These are phyloP conservation scores for Lipotes vexillifer DNA, from an alignment of 2,113 vertebrate genomes.

Conservation along the genomic window DNA sequence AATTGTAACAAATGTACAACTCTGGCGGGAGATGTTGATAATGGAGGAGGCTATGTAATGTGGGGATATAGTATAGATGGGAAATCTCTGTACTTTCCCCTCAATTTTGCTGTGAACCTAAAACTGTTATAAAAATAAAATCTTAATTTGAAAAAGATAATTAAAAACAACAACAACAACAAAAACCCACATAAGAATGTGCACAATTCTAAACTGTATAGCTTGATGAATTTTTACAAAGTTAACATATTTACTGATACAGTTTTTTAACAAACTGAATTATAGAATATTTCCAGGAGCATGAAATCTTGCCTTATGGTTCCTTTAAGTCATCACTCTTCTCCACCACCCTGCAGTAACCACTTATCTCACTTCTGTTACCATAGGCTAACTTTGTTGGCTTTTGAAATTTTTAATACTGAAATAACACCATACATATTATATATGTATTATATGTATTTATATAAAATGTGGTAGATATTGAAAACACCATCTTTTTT, in stretches of 20 bases:
- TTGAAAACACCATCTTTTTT: not conserved
- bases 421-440: not conserved
- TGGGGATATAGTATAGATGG: not conserved
- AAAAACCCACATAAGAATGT: not conserved
- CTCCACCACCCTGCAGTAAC: not conserved
- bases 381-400: not conserved
- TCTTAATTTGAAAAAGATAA: not conserved
- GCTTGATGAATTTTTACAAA: not conserved
- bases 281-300: not conserved
- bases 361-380: not conserved
- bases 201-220: not conserved
- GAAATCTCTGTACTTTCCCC: not conserved
- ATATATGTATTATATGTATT: too few species aligned
- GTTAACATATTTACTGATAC: not conserved
- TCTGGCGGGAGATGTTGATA: not conserved
- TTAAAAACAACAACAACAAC: not conserved
- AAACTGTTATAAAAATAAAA: not conserved
- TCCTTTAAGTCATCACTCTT: not conserved
- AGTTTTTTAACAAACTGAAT: not conserved
- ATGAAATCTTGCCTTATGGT: not conserved
- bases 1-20: not conserved
- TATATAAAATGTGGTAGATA: not conserved
- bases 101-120: not conserved
- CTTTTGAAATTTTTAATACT: not conserved
- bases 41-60: not conserved